Conservation (phyloP, 1,140 invertebrate species). For the Drosophila tani region DNA sequence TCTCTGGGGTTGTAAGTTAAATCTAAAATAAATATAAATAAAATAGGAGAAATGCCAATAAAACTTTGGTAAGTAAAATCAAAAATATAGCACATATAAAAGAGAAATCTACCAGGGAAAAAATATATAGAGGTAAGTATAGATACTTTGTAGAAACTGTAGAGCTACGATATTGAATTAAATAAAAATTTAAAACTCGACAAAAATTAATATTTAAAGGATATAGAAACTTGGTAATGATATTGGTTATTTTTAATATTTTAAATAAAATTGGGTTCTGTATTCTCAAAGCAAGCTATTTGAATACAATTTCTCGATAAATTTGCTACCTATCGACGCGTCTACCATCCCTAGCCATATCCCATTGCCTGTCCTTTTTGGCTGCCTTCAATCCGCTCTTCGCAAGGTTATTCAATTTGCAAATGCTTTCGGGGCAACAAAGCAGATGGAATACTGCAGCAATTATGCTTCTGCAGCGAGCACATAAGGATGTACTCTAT, state of each 20-base stretch:
- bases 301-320: not conserved
- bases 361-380: conserved; percentile 3
- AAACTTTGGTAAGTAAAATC: not conserved
- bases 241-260: too few species aligned
- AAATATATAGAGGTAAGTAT: too few species aligned
- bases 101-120: too few species aligned
- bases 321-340: not conserved
- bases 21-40: not conserved
- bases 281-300: not conserved
- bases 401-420: conserved; percentile 64
- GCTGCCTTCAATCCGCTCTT: conserved; percentile 1
- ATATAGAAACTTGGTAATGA: not conserved
- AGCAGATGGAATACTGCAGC: conserved; percentile 69
- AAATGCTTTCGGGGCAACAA: conserved; percentile 38
- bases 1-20: not conserved
- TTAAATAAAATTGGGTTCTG: not conserved
- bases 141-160: too few species aligned
- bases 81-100: not conserved
- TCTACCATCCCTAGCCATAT: not conserved
- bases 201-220: too few species aligned
- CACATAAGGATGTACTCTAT: conserved; percentile 9
- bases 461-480: conserved; percentile 40
- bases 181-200: too few species aligned
- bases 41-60: too few species aligned
- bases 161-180: too few species aligned